These are phyloP conservation scores for Xyliphius kryptos DNA, from an alignment of 2,113 vertebrate species.

Conservation along the genomic window DNA sequence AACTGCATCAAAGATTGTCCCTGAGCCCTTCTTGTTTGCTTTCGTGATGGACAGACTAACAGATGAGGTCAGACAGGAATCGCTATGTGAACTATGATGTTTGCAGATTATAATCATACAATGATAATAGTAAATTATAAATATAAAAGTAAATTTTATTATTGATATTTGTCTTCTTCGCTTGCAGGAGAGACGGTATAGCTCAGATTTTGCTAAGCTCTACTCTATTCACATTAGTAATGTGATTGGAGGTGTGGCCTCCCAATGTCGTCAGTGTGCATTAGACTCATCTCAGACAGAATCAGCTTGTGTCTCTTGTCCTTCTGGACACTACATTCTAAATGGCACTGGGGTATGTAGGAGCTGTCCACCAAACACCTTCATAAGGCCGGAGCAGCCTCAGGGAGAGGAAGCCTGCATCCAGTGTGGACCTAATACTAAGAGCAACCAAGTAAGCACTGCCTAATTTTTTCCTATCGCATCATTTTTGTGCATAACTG, in stretches of 20 bases:
- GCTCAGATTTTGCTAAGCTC: slow-evolving; percentile 78
- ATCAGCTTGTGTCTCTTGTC: slow-evolving; percentile 78
- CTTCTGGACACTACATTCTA: slow-evolving; percentile 72
- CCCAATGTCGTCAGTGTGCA: slow-evolving; percentile 79
- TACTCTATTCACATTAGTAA: slow-evolving; percentile 86
- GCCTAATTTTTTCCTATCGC: background rate
- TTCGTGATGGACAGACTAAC: too few relatives aligned
- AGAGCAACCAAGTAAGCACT: slow-evolving; percentile 71
- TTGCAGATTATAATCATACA: too few relatives aligned
- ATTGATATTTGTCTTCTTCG: background rate
- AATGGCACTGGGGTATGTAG: slow-evolving; percentile 64
- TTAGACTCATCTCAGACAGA: slow-evolving; percentile 48
- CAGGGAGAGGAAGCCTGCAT: slow-evolving; percentile 69
- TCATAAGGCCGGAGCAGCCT: slow-evolving; percentile 68
- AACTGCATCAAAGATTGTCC: too few relatives aligned
- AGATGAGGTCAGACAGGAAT: too few relatives aligned
- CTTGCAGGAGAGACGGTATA: slow-evolving; percentile 75
- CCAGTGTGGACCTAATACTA: slow-evolving; percentile 79
- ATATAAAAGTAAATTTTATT: too few relatives aligned
- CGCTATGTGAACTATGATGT: too few relatives aligned
- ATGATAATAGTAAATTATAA: too few relatives aligned
- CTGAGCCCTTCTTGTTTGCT: too few relatives aligned
- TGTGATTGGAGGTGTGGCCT: slow-evolving; percentile 78
- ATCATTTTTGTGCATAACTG: background rate
- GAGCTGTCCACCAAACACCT: slow-evolving; percentile 71